Conservation (phyloP, 2,888 invertebrate species). For the Drosophila sordidapex region DNA sequence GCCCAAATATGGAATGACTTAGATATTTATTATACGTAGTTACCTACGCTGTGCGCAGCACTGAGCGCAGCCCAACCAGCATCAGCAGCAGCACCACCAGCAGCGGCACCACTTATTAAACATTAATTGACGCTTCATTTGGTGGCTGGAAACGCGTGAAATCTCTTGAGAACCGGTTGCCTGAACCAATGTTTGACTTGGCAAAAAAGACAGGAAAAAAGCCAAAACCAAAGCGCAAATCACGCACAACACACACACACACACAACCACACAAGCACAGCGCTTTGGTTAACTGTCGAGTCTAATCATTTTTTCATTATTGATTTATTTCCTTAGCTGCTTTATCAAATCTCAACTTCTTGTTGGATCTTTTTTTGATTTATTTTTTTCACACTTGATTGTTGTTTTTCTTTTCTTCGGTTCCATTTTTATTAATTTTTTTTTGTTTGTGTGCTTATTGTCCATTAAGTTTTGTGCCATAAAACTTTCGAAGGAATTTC, state of each 20-base stretch:
- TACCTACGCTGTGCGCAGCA: background rate
- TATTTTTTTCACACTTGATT: slow-evolving; percentile 24
- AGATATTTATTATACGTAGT: slow-evolving; percentile 1
- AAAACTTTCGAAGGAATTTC: slow-evolving; percentile 46
- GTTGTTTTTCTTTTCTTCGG: slow-evolving; percentile 11
- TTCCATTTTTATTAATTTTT: slow-evolving; percentile 9
- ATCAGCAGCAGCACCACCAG: slow-evolving; percentile 3
- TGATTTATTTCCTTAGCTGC: slow-evolving; percentile 78
- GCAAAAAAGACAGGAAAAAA: slow-evolving; percentile 51
- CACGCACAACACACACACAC: slow-evolving; percentile 41
- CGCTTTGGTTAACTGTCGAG: slow-evolving; percentile 60
- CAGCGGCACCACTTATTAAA: slow-evolving; percentile 58
- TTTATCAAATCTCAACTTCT: slow-evolving; percentile 57
- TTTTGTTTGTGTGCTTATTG: slow-evolving; percentile 27
- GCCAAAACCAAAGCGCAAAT: slow-evolving; percentile 48
- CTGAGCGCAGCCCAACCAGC: background rate
- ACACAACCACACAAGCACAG: slow-evolving; percentile 6
- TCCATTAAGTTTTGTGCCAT: slow-evolving; percentile 37
- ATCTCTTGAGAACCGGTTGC: slow-evolving; percentile 79
- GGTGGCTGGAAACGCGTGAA: slow-evolving; percentile 68
- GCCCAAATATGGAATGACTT: slow-evolving; percentile 19
- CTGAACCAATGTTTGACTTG: slow-evolving; percentile 50
- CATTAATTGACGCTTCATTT: slow-evolving; percentile 76
- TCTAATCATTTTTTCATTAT: slow-evolving; percentile 63
- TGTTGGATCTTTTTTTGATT: slow-evolving; percentile 9